A percentile compares a stretch with the other conserved stretches of the same genome.
Evolutionary conservation across 2,797 vertebrate species (phyloP).

Genomic region (Gymnopithys bicolor): DNA sequence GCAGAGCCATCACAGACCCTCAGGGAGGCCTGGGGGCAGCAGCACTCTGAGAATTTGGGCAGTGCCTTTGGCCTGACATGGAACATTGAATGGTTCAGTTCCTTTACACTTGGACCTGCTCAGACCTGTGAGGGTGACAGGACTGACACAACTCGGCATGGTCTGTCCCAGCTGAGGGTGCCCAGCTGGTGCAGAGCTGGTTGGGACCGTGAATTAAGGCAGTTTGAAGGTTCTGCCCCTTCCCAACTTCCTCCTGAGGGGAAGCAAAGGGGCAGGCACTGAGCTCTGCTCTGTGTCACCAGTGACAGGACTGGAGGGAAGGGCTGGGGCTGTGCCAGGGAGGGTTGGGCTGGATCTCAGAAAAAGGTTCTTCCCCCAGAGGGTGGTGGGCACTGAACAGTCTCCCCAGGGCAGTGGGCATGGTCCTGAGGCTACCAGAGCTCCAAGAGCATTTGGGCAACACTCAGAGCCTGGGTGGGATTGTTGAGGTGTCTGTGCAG

Average conservation of each 20-base stretch:
- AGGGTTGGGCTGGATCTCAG: rapidly evolving
- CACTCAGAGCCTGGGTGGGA: neutral
- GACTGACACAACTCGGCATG: rapidly evolving
- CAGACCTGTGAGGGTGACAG: neutral
- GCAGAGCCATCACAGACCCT: neutral
- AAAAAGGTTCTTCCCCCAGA: neutral
- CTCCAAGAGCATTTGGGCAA: neutral
- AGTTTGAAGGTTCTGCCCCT: neutral
- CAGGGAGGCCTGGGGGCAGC: neutral
- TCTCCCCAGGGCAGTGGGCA: neutral
- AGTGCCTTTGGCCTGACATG: neutral
- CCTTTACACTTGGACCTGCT: rapidly evolving
- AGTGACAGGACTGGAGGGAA: neutral
- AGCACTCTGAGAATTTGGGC: neutral
- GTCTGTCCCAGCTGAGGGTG: neutral
- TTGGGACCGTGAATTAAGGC: neutral
- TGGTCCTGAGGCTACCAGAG: neutral
- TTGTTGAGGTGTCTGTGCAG: neutral
- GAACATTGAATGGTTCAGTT: rapidly evolving
- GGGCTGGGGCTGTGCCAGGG: neutral
- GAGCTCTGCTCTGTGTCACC: neutral
- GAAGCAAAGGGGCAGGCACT: neutral
- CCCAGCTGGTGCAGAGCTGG: neutral
- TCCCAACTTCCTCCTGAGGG: neutral
- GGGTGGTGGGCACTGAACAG: neutral